Evolutionary conservation across 30 jellyfish, hydroid and myxozoan species (phyloP), one percentile per base, ranked within the genome.

Genomic region (Turritopsis dohrnii): DNA sequence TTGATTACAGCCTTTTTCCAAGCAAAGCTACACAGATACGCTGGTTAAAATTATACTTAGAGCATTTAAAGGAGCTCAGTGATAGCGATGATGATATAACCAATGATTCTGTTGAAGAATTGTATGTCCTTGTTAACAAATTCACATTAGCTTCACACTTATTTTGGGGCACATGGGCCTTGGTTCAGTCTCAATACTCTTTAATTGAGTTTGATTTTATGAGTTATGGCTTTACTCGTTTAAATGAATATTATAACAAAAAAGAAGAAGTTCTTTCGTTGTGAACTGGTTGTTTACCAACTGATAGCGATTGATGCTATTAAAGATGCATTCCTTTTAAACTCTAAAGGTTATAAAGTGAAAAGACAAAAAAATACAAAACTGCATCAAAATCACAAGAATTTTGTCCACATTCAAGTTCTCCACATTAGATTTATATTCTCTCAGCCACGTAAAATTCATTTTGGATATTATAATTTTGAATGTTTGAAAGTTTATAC

Each of bases 141-240:
- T 72, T 65, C 5, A 31, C 60, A 13, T 41, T 87, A 96, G 96
- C 88, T 8, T 87, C 98, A 1, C 96, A 92, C 71, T 87, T 92
- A 9, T 92, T 72, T 71, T 92, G 98, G 98, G 98, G 98, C 66
- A 75, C 88, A 0, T 92, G 98, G 98, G 96, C 95, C 18, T 30
- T 92, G 0, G 66, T 92, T 17, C 98, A 92, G 69, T 95, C 98
- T 8, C 89, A 83, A 60, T 26, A 83, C 65, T 92, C 98, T 0
- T 94, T 87, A 74, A 92, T 92, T 1, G 92, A 92, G 28, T 92
- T 92, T 71, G 98, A 92, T 71, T 92, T 73, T 69, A 52, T 92
- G 60, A 13, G 60, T 41, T 41, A 41, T 41, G 60, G 60, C 60
- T 41, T 41, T 41, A 41, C 13, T 13, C 60, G 60, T 41, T 41